A percentile compares a stretch with the other conserved stretches of the same genome.
Evolutionary conservation across 2,797 vertebrate genomes (phyloP).

Genomic region (Scomberomorus guttatus): DNA sequence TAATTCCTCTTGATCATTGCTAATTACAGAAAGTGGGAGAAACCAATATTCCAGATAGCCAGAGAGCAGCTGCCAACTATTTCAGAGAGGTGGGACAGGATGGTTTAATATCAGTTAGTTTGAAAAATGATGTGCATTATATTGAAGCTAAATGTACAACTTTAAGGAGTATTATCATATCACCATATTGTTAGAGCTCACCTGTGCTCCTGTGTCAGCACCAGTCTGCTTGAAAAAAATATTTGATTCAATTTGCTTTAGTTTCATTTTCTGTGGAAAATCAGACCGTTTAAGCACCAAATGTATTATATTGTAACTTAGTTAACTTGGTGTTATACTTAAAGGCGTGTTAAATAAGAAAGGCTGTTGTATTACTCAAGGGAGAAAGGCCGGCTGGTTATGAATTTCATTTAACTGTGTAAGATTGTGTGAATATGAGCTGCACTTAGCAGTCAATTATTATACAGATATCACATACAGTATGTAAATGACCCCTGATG

Average conservation of each 20-base stretch:
- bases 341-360: constrained; percentile 59
- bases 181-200: neutral
- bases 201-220: constrained; percentile 7
- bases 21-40: constrained; percentile 86
- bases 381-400: constrained; percentile 57
- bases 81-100: constrained; percentile 43
- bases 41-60: constrained; percentile 78
- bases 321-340: constrained; percentile 62
- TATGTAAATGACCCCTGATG: constrained; percentile 43
- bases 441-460: constrained; percentile 54
- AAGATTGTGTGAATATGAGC: constrained; percentile 44
- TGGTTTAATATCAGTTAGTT: constrained; percentile 46
- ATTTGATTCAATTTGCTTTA: constrained; percentile 42
- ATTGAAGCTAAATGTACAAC: constrained; percentile 15
- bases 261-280: constrained; percentile 34
- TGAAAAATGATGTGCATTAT: constrained; percentile 32
- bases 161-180: constrained; percentile 11
- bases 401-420: constrained; percentile 66
- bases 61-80: constrained; percentile 64
- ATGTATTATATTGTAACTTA: constrained; percentile 50
- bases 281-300: constrained; percentile 43
- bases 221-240: constrained; percentile 12
- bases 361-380: constrained; percentile 62
- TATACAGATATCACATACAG: constrained; percentile 47
- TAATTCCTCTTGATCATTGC: constrained; percentile 88